Conservation (phyloP, 2,113 vertebrate genomes). For the Mus spicilegus region DNA sequence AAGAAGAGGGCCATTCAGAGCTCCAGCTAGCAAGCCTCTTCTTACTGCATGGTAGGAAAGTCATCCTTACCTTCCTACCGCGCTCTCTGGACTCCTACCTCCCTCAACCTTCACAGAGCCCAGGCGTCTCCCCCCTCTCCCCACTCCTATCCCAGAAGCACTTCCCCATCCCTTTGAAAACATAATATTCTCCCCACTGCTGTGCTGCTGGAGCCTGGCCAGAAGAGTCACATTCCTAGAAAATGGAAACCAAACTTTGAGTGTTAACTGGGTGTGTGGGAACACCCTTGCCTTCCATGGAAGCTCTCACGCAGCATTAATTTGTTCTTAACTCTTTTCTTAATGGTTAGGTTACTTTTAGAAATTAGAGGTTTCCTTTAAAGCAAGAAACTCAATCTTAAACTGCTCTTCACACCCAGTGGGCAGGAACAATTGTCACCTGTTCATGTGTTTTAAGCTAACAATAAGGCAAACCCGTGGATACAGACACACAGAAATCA, state of each 20-base stretch:
- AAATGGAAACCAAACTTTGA: slow-evolving; percentile 21
- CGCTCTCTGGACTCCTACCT: neutral
- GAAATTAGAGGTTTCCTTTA: slow-evolving; percentile 22
- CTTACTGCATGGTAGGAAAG: neutral
- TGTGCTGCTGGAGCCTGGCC: neutral
- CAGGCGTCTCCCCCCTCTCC: neutral
- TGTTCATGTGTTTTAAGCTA: neutral
- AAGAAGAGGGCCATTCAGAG: neutral
- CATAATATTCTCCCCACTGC: neutral
- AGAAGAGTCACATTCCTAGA: slow-evolving; percentile 20
- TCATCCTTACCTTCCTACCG: neutral
- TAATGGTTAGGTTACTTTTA: slow-evolving; percentile 47
- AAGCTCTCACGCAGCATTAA: slow-evolving; percentile 15
- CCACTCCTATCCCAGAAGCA: neutral
- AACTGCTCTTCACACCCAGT: slow-evolving; percentile 12
- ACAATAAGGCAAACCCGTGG: neutral
- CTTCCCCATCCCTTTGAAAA: slow-evolving; percentile 31
- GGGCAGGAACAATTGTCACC: neutral
- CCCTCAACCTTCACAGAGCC: neutral
- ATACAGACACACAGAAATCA: neutral
- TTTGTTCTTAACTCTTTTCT: neutral
- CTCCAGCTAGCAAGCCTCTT: neutral
- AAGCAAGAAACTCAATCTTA: slow-evolving; percentile 53
- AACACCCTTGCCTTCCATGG: neutral
- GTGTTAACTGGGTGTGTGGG: neutral